Evolutionary conservation across 1,140 invertebrate genomes (phyloP).

Genomic region (Samia ricini): DNA sequence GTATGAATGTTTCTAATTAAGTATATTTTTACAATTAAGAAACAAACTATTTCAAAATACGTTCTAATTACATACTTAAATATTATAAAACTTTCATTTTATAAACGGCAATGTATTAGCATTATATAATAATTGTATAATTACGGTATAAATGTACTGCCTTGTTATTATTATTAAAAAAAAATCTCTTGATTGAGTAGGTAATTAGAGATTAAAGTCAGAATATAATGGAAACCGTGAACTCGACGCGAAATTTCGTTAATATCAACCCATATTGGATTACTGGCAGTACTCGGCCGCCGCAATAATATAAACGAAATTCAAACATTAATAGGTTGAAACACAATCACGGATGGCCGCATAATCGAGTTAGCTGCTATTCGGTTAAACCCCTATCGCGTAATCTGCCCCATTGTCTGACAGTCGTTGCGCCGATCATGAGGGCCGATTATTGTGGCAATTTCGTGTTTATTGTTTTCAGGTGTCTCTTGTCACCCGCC

Average conservation of each 20-base stretch:
- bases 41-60: too few species aligned
- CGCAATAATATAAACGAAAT: slow-evolving; percentile 75
- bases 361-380: slow-evolving; percentile 74
- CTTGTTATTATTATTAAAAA: background rate
- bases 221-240: slow-evolving; percentile 35
- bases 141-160: too few species aligned
- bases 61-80: background rate
- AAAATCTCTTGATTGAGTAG: background rate
- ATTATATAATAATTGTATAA: background rate
- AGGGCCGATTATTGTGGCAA: slow-evolving; percentile 73
- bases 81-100: background rate
- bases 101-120: background rate
- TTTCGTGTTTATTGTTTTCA: slow-evolving; percentile 74
- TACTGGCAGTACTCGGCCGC: slow-evolving; percentile 51
- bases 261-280: slow-evolving; percentile 67
- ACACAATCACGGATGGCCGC: slow-evolving; percentile 73
- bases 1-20: too few species aligned
- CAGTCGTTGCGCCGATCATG: slow-evolving; percentile 65
- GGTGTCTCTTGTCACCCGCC: slow-evolving; percentile 54
- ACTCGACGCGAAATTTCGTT: slow-evolving; percentile 50
- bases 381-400: slow-evolving; percentile 70
- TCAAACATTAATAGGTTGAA: slow-evolving; percentile 75
- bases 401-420: slow-evolving; percentile 72
- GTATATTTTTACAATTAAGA: too few species aligned
- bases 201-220: slow-evolving; percentile 24